These are phyloP conservation scores for Cladopsammia gracilis DNA, from an alignment of 64 coral and sea anemone species.

Conservation along the genomic window DNA sequence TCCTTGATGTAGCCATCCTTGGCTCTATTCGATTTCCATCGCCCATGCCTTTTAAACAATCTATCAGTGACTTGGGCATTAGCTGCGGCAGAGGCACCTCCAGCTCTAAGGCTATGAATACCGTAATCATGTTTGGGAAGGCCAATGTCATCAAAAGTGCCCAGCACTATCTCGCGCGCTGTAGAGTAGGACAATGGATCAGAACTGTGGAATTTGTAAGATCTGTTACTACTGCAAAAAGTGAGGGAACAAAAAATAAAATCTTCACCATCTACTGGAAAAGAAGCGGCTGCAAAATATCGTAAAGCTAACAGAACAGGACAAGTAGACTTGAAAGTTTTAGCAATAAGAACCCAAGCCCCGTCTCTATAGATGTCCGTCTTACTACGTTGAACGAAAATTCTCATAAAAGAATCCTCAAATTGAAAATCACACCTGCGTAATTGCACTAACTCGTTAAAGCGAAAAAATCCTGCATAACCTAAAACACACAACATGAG, in stretches of 20 bases:
- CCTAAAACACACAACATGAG: too few species aligned
- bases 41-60: conserved; percentile 53
- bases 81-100: conserved; percentile 50
- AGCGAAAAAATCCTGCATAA: background rate
- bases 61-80: conserved; percentile 44
- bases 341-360: conserved; percentile 14
- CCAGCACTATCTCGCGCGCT: background rate
- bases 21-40: conserved; percentile 47
- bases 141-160: background rate
- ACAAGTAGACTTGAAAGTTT: background rate
- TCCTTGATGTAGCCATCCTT: conserved; percentile 79
- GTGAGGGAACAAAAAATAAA: conserved; percentile 14
- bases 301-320: background rate
- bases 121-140: conserved; percentile 31
- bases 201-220: conserved; percentile 2
- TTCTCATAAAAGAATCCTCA: conserved; percentile 20
- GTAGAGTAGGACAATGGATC: background rate
- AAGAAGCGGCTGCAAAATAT: background rate
- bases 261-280: background rate
- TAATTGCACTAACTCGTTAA: background rate
- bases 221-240: background rate
- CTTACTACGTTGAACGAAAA: conserved; percentile 13
- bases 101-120: conserved; percentile 51
- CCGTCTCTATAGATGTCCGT: background rate
- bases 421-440: conserved; percentile 27